Percentiles rank a stretch among this genome's conserved stretches.
These are phyloP conservation scores for Coptotermes formosanus DNA, from an alignment of 1,140 invertebrate species.

Conservation along the genomic window DNA sequence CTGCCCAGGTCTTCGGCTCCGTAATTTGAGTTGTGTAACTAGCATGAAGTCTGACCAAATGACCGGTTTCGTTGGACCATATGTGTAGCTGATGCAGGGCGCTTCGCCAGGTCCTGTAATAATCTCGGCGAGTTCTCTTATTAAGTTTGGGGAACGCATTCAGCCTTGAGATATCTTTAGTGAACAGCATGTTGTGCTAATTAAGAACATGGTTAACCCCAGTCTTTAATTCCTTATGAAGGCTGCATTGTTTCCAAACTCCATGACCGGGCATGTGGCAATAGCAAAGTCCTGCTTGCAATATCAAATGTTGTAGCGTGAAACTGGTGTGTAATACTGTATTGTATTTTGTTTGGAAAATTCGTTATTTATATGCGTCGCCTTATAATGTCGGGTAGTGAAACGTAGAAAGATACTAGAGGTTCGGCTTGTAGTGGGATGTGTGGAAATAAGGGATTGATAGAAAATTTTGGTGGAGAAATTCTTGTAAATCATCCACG, in stretches of 20 bases:
- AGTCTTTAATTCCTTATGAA: neutral
- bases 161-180: neutral
- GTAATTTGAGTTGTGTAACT: constrained; percentile 6
- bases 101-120: neutral
- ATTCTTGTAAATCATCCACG: too few relatives aligned
- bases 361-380: too few relatives aligned
- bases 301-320: too few relatives aligned
- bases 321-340: too few relatives aligned
- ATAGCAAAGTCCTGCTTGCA: too few relatives aligned
- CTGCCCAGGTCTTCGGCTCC: neutral
- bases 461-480: too few relatives aligned
- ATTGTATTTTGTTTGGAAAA: too few relatives aligned
- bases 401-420: too few relatives aligned
- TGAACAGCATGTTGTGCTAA: neutral
- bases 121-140: neutral
- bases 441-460: too few relatives aligned
- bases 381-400: too few relatives aligned
- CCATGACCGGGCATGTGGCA: too few relatives aligned
- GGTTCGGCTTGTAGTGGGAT: too few relatives aligned
- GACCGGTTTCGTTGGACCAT: neutral
- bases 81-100: neutral
- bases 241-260: neutral
- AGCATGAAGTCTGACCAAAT: constrained; percentile 1
- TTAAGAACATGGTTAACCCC: neutral
- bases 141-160: neutral